Base-by-base conservation (phyloP, 2,888 invertebrate genomes). In the Tinea semifulvella region DNA sequence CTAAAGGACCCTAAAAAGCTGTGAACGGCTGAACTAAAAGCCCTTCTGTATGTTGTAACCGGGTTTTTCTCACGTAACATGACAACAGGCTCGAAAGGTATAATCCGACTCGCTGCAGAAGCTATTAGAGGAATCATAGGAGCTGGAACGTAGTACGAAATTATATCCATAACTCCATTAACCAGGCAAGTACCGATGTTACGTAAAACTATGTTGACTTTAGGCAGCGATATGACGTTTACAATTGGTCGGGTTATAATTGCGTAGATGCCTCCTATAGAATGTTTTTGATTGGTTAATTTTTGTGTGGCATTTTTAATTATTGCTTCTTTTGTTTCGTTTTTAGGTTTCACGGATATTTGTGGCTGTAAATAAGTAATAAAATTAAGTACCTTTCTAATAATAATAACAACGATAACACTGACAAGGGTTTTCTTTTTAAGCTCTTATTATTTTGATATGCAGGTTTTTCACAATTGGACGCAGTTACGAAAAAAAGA, bases 41-140 rank as follows among this genome's bases (percentile, higher is more conserved):
- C 79, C 51, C 77, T 57, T 42, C 75, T 65, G 25, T 79, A 79
- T 40, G 71, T 77, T 0, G 69, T 63, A 0, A 77, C 74, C 1
- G 79, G 79, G 66, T 79, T 72, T 52, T 53, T 66, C 25, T 75
- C 60, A 48, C 64, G 60, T 1, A 79, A 44, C 56, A 65, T 63
- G 0, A 77, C 69, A 0, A 79, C 65, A 22, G 79, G 79, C 45
- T 79, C 79, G 47, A 76, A 79, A 0, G 79, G 79, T 49, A 79
- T 75, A 0, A 77, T 42, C 55, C 71, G 61, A 0, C 77, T 76
- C 1, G 79, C 79, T 3, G 65, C 70, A 7, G 74, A 62, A 0
- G 79, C 74, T 53, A 79, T 61, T 0, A 79, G 49, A 0, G 79
- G 79, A 47, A 79, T 73, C 1, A 77, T 50, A 0, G 79, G 73